Conservation (phyloP, 2,888 invertebrate species). For the Troides aeacus region DNA sequence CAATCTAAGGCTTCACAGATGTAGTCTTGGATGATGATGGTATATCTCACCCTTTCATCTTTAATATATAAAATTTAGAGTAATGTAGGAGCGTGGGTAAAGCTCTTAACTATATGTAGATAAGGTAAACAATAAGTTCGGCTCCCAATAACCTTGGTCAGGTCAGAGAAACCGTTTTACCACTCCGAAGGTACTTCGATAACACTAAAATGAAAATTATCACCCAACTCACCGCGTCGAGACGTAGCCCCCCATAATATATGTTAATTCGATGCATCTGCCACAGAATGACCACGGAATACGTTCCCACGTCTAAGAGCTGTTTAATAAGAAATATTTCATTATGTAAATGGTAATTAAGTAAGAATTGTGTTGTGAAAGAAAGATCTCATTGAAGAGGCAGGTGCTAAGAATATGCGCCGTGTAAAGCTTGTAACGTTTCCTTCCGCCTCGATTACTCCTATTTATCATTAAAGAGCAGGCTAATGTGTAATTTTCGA, state of each 20-base stretch:
- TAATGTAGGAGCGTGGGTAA: too few species aligned
- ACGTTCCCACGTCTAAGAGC: slow-evolving; percentile 48
- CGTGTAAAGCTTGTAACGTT: slow-evolving; percentile 19
- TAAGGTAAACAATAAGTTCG: background rate
- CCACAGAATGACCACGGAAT: slow-evolving; percentile 34
- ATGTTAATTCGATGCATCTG: slow-evolving; percentile 49
- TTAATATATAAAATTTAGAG: too few species aligned
- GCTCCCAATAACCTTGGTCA: background rate
- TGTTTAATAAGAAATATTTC: slow-evolving; percentile 44
- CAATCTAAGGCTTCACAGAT: too few species aligned
- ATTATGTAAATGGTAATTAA: slow-evolving; percentile 56
- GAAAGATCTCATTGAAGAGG: slow-evolving; percentile 32
- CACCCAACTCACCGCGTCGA: slow-evolving; percentile 28
- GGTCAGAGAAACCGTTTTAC: slow-evolving; percentile 25
- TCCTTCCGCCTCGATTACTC: slow-evolving; percentile 13
- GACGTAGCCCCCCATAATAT: slow-evolving; percentile 41
- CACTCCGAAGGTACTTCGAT: slow-evolving; percentile 26
- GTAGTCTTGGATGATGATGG: too few species aligned
- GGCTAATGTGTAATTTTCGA: background rate
- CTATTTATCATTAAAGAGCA: background rate
- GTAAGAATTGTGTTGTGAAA: slow-evolving; percentile 40
- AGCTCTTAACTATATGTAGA: background rate
- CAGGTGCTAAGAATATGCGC: slow-evolving; percentile 32
- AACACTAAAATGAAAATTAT: slow-evolving; percentile 41
- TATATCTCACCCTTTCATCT: too few species aligned